Percentiles rank a stretch among this genome's conserved stretches.
Conservation (phyloP, 2,888 invertebrate species). For the Epistrophe eligans region DNA sequence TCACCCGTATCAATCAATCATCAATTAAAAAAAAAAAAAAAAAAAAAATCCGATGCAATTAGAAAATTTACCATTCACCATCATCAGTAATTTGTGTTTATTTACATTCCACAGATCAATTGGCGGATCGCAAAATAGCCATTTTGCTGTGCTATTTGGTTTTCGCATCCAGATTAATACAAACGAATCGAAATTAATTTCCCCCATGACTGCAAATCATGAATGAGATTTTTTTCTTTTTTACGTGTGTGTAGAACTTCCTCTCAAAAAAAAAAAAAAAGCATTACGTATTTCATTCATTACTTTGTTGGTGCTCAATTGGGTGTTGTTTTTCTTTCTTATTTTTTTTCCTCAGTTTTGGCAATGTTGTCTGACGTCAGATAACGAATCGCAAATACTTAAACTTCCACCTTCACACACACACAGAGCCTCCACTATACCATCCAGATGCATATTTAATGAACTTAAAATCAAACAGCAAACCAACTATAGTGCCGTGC, state of each 20-base stretch:
- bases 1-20: conserved; percentile 8
- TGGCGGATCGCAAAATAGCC: conserved; percentile 46
- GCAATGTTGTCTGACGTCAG: conserved; percentile 50
- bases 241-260: conserved; percentile 8
- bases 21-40: background rate
- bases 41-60: background rate
- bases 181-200: conserved; percentile 7
- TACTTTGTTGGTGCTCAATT: background rate
- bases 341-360: background rate
- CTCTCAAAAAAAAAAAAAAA: conserved; percentile 14
- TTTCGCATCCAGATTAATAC: background rate
- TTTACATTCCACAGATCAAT: conserved; percentile 62
- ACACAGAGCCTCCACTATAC: background rate
- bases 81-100: conserved; percentile 25
- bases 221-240: conserved; percentile 31
- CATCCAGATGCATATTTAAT: conserved; percentile 59
- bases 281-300: conserved; percentile 46
- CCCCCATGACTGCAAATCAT: conserved; percentile 15
- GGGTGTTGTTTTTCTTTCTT: conserved; percentile 7
- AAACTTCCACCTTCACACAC: background rate
- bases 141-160: background rate
- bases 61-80: background rate
- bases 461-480: conserved; percentile 60
- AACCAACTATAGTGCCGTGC: background rate
- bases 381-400: conserved; percentile 13